These are phyloP conservation scores for Thecophora atra DNA, from an alignment of 2,888 invertebrate species.

Conservation along the genomic window DNA sequence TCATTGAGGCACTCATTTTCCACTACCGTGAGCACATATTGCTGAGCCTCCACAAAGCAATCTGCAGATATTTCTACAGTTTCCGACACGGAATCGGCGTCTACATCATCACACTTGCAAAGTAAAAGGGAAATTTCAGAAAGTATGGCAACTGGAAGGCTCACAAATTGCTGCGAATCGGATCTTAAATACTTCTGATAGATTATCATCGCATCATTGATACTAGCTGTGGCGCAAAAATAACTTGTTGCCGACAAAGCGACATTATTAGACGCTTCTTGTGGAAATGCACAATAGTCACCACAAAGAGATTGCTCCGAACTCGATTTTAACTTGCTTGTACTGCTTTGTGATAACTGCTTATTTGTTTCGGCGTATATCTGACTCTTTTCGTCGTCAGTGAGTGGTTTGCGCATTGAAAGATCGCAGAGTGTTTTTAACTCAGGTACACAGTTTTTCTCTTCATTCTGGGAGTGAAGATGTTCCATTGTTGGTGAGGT, in stretches of 20 bases:
- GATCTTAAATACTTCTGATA: constrained; percentile 65
- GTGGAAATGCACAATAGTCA: constrained; percentile 37
- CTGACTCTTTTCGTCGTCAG: constrained; percentile 65
- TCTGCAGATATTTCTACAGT: constrained; percentile 64
- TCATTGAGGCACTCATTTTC: constrained; percentile 80
- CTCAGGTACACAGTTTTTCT: constrained; percentile 61
- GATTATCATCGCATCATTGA: constrained; percentile 64
- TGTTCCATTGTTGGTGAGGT: neutral
- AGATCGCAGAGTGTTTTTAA: constrained; percentile 61
- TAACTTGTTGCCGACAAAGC: neutral
- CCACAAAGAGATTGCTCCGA: constrained; percentile 45
- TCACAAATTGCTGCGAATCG: constrained; percentile 57
- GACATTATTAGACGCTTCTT: neutral
- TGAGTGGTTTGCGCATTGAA: constrained; percentile 64
- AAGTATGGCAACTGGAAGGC: constrained; percentile 59
- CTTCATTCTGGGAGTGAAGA: constrained; percentile 34
- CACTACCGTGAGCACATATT: constrained; percentile 74
- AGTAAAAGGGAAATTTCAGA: constrained; percentile 62
- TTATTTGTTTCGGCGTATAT: constrained; percentile 64
- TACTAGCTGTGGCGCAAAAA: constrained; percentile 48
- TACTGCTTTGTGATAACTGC: constrained; percentile 47
- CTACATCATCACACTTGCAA: constrained; percentile 50
- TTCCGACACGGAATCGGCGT: constrained; percentile 4
- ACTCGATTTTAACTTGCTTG: constrained; percentile 39
- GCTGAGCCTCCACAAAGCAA: constrained; percentile 80